These are phyloP conservation scores for Neomorphus geoffroyi DNA, from an alignment of 2,797 vertebrate species.

Conservation along the genomic window DNA sequence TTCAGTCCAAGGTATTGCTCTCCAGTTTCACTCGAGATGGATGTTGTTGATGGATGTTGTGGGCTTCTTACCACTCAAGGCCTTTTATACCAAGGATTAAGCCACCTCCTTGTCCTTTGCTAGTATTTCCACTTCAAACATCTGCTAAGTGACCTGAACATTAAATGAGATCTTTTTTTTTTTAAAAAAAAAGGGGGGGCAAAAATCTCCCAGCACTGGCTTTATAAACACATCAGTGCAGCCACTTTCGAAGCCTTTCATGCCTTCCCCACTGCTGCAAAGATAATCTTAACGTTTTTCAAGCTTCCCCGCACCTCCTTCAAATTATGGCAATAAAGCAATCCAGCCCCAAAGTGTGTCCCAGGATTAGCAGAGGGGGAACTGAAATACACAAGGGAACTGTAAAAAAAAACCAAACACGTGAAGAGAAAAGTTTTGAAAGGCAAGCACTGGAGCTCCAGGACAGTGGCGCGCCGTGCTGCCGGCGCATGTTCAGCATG, in stretches of 20 bases:
- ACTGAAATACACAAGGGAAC: not conserved
- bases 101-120: not conserved
- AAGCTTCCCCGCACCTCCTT: not conserved
- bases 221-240: conserved; percentile 14
- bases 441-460: not conserved
- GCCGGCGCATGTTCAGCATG: conserved; percentile 13
- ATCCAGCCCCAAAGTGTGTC: not conserved
- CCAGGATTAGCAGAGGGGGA: not conserved
- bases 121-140: conserved; percentile 26
- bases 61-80: not conserved
- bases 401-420: not conserved
- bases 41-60: not conserved
- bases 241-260: conserved; percentile 17
- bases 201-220: not conserved
- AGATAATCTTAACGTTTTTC: not conserved
- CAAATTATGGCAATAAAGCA: not conserved
- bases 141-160: conserved; percentile 6
- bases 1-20: not conserved
- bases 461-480: not conserved
- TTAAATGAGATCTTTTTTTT: conserved; percentile 18
- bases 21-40: not conserved
- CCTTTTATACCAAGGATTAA: conserved; percentile 22
- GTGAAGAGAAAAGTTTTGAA: not conserved
- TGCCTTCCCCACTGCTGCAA: not conserved
- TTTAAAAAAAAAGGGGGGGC: not conserved